A percentile compares a stretch with the other conserved stretches of the same genome.
Conservation (phyloP, 2,113 vertebrate genomes). For the Microtus pennsylvanicus region DNA sequence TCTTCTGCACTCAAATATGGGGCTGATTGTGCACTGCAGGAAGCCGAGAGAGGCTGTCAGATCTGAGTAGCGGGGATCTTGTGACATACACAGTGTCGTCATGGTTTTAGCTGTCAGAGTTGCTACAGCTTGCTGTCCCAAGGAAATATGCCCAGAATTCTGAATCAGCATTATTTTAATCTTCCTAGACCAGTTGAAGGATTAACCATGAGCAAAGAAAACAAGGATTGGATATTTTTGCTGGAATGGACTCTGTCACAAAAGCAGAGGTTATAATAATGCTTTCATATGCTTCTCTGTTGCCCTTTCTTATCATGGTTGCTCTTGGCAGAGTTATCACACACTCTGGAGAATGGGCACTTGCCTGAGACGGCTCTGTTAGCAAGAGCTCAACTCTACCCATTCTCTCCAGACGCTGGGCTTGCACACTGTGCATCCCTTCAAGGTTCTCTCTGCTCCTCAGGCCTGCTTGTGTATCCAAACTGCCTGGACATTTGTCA, state of each 20-base stretch:
- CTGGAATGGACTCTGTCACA: neutral
- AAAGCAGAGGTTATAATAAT: neutral
- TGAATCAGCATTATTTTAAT: neutral
- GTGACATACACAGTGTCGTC: neutral
- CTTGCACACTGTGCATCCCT: neutral
- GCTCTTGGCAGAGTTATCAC: neutral
- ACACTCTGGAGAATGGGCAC: constrained; percentile 21
- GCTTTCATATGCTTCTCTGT: neutral
- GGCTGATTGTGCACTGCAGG: neutral
- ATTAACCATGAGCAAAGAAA: constrained; percentile 31
- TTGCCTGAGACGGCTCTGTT: neutral
- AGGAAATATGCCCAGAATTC: constrained; percentile 32
- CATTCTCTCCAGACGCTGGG: neutral
- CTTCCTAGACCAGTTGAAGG: neutral
- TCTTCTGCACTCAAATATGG: neutral
- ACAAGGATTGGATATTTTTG: neutral
- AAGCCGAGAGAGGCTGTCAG: neutral
- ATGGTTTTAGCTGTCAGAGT: constrained; percentile 32
- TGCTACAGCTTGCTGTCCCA: constrained; percentile 4
- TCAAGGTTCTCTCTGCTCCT: neutral
- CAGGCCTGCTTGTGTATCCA: neutral
- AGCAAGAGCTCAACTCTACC: neutral
- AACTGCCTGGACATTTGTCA: neutral
- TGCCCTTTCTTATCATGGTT: neutral
- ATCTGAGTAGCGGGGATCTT: neutral